Evolutionary conservation across 2,888 invertebrate genomes (phyloP), one percentile per base, ranked within the genome.

Genomic region (Troides aeacus): DNA sequence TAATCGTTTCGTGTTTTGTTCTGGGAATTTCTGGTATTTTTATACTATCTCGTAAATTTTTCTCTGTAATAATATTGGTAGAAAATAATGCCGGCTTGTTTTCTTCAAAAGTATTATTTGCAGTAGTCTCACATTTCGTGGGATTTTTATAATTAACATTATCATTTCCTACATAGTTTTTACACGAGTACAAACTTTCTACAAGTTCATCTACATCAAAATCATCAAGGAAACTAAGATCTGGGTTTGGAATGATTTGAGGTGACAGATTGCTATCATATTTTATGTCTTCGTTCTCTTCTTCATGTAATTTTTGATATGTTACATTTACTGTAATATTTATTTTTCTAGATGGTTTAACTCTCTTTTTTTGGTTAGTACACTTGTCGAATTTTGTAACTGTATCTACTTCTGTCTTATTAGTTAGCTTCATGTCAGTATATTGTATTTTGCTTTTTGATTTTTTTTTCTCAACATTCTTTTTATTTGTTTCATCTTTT

Each of bases 121-220:
- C 30, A 4, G 17, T 36, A 23, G 7, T 21, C 7, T 63, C n/a
- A 56, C 10, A 30, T 50, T 50, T 21, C n/a, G n/a, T 60, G n/a
- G 5, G 17, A 23, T 56, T 36, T 21, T 62, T 56, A 1, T 30
- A n/a, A 46, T 46, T 58, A 57, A 46, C 59, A 15, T 23, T 23
- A 42, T 59, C 59, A n/a, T 69, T 56, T 50, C 70, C 42, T 30
- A 57, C 62, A n/a, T 3, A 7, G 57, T 62, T 63, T 63, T 71
- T 67, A 56, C 53, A 66, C 23, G 56, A 66, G 24, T 7, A 58
- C 71, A 89, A 77, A 72, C 80, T 84, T 62, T 86, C 78, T 2
- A 85, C 84, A 30, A 90, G 87, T 78, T 86, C 88, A 73, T 90
- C 90, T 39, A 87, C 76, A 75, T 90, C 79, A 7, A 90, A 78